These are phyloP conservation scores for Regulus satrapa DNA, from an alignment of 2,113 vertebrate species.

Conservation along the genomic window DNA sequence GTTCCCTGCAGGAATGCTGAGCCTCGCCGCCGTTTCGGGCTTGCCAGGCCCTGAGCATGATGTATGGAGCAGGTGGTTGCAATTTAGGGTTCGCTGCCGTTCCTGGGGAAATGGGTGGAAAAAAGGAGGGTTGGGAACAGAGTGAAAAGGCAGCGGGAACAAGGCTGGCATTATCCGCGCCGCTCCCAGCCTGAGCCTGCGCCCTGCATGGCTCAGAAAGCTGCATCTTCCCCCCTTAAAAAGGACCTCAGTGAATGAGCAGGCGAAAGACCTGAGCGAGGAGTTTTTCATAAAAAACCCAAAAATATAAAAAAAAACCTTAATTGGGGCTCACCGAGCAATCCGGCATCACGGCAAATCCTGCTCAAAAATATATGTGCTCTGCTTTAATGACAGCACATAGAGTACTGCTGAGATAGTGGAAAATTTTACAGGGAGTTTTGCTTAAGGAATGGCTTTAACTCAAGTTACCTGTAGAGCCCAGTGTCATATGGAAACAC, in stretches of 20 bases:
- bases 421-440: conserved; percentile 72
- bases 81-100: conserved; percentile 49
- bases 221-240: conserved; percentile 6
- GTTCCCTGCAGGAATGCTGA: background rate
- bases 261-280: conserved; percentile 56
- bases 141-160: conserved; percentile 54
- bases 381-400: conserved; percentile 68
- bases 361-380: conserved; percentile 58
- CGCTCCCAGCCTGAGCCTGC: conserved; percentile 1
- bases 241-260: conserved; percentile 55
- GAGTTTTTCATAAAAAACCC: background rate
- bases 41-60: background rate
- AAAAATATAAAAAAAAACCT: background rate
- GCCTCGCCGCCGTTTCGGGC: background rate
- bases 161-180: conserved; percentile 53
- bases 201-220: background rate
- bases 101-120: conserved; percentile 53
- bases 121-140: conserved; percentile 42
- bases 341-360: conserved; percentile 61
- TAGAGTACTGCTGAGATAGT: conserved; percentile 75
- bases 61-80: conserved; percentile 53
- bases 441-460: conserved; percentile 70
- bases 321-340: conserved; percentile 50
- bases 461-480: conserved; percentile 78
- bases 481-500: conserved; percentile 74